Evolutionary conservation across 2,797 vertebrate species (phyloP).

Genomic region (Platalea minor): DNA sequence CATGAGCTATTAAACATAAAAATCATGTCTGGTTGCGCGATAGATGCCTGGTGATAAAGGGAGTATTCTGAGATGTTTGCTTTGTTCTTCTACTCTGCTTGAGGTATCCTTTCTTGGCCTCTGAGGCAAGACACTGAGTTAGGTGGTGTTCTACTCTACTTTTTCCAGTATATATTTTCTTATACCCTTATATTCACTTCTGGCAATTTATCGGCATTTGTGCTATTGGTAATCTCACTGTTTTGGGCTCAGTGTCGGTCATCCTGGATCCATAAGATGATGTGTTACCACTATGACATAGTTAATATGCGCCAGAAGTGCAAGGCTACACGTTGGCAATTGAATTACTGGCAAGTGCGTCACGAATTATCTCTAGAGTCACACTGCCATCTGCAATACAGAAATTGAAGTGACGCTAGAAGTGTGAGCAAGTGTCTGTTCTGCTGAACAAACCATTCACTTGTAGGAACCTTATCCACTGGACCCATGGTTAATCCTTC

Average conservation of each 20-base stretch:
- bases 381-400: not conserved
- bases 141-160: not conserved
- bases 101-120: not conserved
- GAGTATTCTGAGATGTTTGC: not conserved
- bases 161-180: not conserved
- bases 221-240: not conserved
- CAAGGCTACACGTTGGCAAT: rapidly evolving
- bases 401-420: not conserved
- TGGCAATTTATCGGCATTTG: not conserved
- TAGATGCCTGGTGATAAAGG: not conserved
- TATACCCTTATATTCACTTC: not conserved
- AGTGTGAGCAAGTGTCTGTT: not conserved
- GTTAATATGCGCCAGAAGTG: not conserved
- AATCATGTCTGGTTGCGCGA: not conserved
- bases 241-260: not conserved
- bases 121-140: not conserved
- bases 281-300: not conserved
- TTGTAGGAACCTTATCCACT: not conserved
- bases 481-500: not conserved
- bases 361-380: not conserved
- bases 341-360: not conserved
- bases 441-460: not conserved
- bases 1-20: not conserved
- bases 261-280: not conserved
- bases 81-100: not conserved